These are phyloP conservation scores for Heliangelus exortis DNA, from an alignment of 2,797 vertebrate genomes.

Conservation along the genomic window DNA sequence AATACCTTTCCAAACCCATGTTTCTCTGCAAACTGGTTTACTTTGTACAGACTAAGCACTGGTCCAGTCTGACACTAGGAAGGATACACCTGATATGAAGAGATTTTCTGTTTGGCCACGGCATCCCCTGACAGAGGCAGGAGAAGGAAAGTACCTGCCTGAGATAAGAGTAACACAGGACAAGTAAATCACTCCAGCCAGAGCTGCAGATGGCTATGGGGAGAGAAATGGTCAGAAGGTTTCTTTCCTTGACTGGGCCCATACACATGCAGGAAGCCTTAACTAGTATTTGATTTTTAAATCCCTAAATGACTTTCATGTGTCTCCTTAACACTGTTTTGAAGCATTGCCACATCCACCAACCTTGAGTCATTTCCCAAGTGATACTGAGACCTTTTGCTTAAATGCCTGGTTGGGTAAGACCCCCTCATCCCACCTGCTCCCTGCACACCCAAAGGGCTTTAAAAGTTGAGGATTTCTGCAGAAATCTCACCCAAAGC, in stretches of 20 bases:
- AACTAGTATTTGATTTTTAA: neutral
- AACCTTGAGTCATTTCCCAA: neutral
- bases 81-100: neutral
- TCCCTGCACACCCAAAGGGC: neutral
- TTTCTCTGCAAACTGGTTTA: neutral
- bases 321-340: neutral
- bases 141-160: neutral
- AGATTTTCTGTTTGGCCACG: neutral
- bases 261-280: neutral
- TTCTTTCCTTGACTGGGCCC: neutral
- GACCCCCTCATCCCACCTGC: neutral
- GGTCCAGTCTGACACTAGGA: neutral
- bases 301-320: neutral
- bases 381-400: neutral
- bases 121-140: neutral
- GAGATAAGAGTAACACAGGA: neutral
- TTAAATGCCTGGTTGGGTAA: neutral
- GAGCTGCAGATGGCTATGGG: neutral
- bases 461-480: neutral
- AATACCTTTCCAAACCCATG: neutral
- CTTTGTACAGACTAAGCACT: neutral
- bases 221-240: neutral
- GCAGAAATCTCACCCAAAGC: neutral
- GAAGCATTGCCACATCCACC: neutral
- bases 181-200: fast-evolving